These are phyloP conservation scores for Micronycteris hirsuta DNA, from an alignment of 2,113 vertebrate species.

Conservation along the genomic window DNA sequence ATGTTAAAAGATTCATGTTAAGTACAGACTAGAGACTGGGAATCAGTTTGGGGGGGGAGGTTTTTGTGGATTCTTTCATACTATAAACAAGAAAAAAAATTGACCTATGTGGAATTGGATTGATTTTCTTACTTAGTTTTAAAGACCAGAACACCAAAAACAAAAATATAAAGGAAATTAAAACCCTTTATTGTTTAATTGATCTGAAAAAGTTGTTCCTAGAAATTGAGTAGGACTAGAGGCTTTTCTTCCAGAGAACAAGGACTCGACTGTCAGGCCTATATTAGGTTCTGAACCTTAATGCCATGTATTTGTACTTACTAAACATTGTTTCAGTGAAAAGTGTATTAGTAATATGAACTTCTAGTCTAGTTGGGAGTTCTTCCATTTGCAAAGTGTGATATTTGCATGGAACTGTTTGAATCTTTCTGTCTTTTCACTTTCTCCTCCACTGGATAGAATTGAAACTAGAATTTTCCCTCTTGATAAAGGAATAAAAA, in stretches of 20 bases:
- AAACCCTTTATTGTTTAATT: slow-evolving; percentile 57
- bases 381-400: slow-evolving; percentile 67
- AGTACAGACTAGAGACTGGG: slow-evolving; percentile 66
- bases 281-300: slow-evolving; percentile 68
- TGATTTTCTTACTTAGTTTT: slow-evolving; percentile 55
- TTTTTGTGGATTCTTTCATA: slow-evolving; percentile 68
- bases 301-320: slow-evolving; percentile 66
- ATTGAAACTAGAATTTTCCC: slow-evolving; percentile 58
- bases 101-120: slow-evolving; percentile 64
- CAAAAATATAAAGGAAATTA: slow-evolving; percentile 42
- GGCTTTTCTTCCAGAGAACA: slow-evolving; percentile 70
- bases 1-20: slow-evolving; percentile 67
- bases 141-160: slow-evolving; percentile 64
- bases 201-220: slow-evolving; percentile 67
- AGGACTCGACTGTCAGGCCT: slow-evolving; percentile 60
- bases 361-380: slow-evolving; percentile 49
- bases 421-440: slow-evolving; percentile 55
- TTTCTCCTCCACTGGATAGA: slow-evolving; percentile 47
- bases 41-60: slow-evolving; percentile 63
- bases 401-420: slow-evolving; percentile 60
- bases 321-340: slow-evolving; percentile 68
- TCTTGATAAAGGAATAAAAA: slow-evolving; percentile 73
- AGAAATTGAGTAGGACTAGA: slow-evolving; percentile 68
- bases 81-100: slow-evolving; percentile 37
- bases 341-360: slow-evolving; percentile 60